Conservation (phyloP, 2,113 vertebrate species). For the Cacatua alba region DNA sequence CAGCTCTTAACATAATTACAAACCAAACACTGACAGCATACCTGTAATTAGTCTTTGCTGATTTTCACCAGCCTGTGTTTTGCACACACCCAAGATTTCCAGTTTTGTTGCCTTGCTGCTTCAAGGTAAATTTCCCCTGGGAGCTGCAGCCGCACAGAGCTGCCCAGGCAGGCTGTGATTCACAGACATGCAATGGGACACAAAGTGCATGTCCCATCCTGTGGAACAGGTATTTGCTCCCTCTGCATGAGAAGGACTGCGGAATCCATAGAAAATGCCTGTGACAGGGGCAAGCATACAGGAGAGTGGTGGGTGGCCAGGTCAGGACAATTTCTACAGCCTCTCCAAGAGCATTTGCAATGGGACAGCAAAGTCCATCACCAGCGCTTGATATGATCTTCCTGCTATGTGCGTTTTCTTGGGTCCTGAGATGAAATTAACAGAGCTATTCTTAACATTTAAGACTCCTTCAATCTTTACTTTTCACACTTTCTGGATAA, state of each 20-base stretch:
- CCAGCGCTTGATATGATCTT: background rate
- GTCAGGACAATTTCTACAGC: too few species aligned
- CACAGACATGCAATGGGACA: too few species aligned
- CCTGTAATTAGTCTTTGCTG: background rate
- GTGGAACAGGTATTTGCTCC: background rate
- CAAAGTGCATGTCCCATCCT: rapidly evolving
- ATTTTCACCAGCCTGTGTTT: background rate
- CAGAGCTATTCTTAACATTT: background rate
- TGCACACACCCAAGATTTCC: background rate
- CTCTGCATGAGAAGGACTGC: background rate
- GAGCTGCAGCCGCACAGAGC: too few species aligned
- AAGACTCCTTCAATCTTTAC: background rate
- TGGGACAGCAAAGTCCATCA: background rate
- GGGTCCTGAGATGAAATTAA: background rate
- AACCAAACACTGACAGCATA: background rate
- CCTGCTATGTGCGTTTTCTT: background rate
- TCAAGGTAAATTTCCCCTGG: background rate
- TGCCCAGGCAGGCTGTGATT: rapidly evolving
- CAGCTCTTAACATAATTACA: background rate
- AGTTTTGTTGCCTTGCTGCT: background rate
- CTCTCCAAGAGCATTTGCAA: background rate
- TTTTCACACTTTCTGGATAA: background rate
- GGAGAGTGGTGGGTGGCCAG: background rate
- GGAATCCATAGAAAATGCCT: rapidly evolving
- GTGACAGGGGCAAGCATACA: background rate